phyloP scores from a whole-genome alignment of 2,113 vertebrate genomes.

The Candoia aspera region DNA sequence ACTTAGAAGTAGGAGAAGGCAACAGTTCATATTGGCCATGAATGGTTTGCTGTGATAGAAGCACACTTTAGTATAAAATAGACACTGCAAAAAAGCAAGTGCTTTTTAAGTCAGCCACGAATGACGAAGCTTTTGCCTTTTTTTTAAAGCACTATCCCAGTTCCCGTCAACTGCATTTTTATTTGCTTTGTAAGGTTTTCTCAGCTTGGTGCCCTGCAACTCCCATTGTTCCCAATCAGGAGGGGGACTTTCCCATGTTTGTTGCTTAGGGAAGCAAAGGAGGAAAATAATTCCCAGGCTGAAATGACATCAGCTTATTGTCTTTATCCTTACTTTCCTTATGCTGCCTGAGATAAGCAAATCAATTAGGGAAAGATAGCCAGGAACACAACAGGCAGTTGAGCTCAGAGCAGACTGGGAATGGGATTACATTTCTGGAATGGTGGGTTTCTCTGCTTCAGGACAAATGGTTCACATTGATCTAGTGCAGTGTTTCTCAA shows the following conservation, averaged over 20 bases:
- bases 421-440: neutral
- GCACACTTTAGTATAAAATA: neutral
- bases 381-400: neutral
- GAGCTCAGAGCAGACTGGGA: neutral
- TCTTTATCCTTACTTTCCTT: neutral
- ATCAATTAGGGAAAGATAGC: neutral
- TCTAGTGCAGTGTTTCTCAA: neutral
- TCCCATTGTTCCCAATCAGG: neutral
- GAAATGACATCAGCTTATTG: neutral
- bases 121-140: neutral
- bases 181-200: constrained; percentile 17
- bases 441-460: neutral
- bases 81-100: neutral
- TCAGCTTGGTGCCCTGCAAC: neutral
- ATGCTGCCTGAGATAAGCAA: neutral
- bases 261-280: constrained; percentile 28
- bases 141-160: constrained; percentile 1
- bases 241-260: constrained; percentile 19
- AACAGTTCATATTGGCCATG: neutral
- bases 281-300: constrained; percentile 5
- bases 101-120: neutral
- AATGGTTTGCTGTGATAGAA: neutral
- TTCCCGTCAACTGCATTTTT: constrained; percentile 17
- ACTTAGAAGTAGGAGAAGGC: neutral
- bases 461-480: neutral